Percentiles rank a stretch among this genome's conserved stretches.
phyloP scores from a whole-genome alignment of 2,113 vertebrate genomes.

The Pomatostomus ruficeps region DNA sequence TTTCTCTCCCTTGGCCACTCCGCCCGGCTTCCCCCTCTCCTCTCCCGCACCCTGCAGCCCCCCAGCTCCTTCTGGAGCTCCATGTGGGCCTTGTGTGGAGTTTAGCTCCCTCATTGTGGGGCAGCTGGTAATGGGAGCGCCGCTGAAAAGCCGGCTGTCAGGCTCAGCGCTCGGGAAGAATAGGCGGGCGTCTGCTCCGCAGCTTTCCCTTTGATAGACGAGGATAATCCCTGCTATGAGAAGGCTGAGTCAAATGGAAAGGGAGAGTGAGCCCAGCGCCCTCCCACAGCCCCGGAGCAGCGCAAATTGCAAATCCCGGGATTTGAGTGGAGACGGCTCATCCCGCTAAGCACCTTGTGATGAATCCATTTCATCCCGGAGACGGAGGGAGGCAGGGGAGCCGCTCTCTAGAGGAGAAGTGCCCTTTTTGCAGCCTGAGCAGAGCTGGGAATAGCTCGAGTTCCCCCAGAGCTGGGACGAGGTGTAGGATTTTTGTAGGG shows the following conservation, averaged over 20 bases:
- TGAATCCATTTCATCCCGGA: slow-evolving; percentile 21
- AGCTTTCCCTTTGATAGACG: slow-evolving; percentile 65
- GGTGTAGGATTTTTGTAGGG: neutral
- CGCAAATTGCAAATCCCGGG: slow-evolving; percentile 23
- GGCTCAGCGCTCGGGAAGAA: slow-evolving; percentile 59
- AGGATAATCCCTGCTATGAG: slow-evolving; percentile 67
- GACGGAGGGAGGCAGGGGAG: neutral
- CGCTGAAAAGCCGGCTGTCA: slow-evolving; percentile 60
- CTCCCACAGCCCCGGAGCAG: slow-evolving; percentile 31
- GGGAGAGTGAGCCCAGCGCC: slow-evolving; percentile 45
- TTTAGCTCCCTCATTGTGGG: slow-evolving; percentile 52
- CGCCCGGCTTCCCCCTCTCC: neutral
- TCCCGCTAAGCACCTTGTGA: slow-evolving; percentile 31
- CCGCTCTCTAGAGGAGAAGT: neutral
- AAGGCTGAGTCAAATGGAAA: slow-evolving; percentile 59
- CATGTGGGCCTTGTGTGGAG: slow-evolving; percentile 51
- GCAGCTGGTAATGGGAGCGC: slow-evolving; percentile 67
- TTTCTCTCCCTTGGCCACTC: slow-evolving; percentile 32
- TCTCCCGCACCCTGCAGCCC: neutral
- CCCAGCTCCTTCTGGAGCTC: slow-evolving; percentile 60
- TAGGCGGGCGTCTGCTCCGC: slow-evolving; percentile 60
- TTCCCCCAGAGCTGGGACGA: neutral
- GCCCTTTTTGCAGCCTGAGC: neutral
- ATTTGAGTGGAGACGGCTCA: slow-evolving; percentile 15
- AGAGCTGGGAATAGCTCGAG: neutral